Conservation (phyloP, 2,888 invertebrate species). For the Melolontha melolontha region DNA sequence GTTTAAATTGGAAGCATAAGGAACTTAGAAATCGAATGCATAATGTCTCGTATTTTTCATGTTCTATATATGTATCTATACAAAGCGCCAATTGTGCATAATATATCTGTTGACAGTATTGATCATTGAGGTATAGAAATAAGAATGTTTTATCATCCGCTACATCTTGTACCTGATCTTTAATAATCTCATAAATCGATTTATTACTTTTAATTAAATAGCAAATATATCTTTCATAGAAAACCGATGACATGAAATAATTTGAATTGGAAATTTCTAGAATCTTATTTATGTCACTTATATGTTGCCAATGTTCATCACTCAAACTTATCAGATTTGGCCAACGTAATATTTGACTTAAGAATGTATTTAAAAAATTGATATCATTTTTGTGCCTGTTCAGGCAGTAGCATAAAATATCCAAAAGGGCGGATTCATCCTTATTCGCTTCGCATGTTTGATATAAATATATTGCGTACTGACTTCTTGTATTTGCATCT, state of each 20-base stretch:
- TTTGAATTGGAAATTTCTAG: not conserved
- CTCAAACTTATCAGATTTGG: not conserved
- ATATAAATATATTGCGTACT: not conserved
- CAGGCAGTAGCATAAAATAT: slow-evolving; percentile 10
- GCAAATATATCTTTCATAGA: not conserved
- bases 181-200: slow-evolving; percentile 2
- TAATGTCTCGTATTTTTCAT: slow-evolving; percentile 1
- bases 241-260: not conserved
- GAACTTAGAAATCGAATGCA: not conserved
- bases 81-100: slow-evolving; percentile 10
- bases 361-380: slow-evolving; percentile 3
- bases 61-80: slow-evolving; percentile 7
- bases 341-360: not conserved
- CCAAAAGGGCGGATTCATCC: slow-evolving; percentile 12
- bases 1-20: not conserved
- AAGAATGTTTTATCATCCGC: not conserved
- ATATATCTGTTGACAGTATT: slow-evolving; percentile 2
- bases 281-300: not conserved
- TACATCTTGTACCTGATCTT: not conserved
- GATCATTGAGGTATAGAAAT: not conserved
- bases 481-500: not conserved
- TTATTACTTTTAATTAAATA: not conserved
- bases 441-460: slow-evolving; percentile 20
- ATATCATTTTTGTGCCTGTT: slow-evolving; percentile 29
- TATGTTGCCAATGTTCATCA: slow-evolving; percentile 5